Base-by-base conservation (phyloP, 1,140 invertebrate species). In the Cydia splendana region DNA sequence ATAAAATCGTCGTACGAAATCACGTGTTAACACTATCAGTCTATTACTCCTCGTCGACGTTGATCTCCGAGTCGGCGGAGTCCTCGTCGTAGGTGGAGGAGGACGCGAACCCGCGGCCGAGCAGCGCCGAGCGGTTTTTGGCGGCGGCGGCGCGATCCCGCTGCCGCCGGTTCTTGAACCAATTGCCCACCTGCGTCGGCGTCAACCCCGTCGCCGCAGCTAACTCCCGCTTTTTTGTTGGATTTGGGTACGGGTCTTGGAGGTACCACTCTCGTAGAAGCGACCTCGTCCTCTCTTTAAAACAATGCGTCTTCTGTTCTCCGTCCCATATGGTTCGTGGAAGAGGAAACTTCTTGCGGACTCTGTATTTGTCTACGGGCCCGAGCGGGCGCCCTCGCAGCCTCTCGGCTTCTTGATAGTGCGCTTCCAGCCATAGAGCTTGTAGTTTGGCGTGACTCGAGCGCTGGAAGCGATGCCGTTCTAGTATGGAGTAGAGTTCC, bases 281-380 rank as follows among this genome's bases (percentile, higher is more conserved):
- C 84, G 97, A 98, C 77, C 99, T 93, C 79, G 99, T 99, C 51
- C 99, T 93, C 93, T 99, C 99, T 93, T 99, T 99, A 94, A 99
- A 99, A 91, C 99, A 99, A 93, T 99, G 99, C n/a, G 99, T 99
- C 94, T 99, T 99, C 93, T 99, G 99, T 87, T 99, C 99, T n/a
- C 99, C 99, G 93, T 99, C 99, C 99, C 99, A 99, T 80, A 99
- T 99, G 2, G 99, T 99, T 67, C 98, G 94, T 34, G 99, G 99
- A 84, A 99, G 93, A 0, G 99, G 99, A 88, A 99, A 99, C 96
- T 99, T 99, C 96, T 99, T 99, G 12, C 97, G 94, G 0, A 99
- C 99, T n/a, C 99, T 94, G 94, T 99, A 99, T 93, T 99, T 99
- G 94, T 99, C 99, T 1, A 99, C 99, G 0, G 99, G 99, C 0